These are phyloP conservation scores for Macropus fuliginosus DNA, from an alignment of 2,797 vertebrate species.

Conservation along the genomic window DNA sequence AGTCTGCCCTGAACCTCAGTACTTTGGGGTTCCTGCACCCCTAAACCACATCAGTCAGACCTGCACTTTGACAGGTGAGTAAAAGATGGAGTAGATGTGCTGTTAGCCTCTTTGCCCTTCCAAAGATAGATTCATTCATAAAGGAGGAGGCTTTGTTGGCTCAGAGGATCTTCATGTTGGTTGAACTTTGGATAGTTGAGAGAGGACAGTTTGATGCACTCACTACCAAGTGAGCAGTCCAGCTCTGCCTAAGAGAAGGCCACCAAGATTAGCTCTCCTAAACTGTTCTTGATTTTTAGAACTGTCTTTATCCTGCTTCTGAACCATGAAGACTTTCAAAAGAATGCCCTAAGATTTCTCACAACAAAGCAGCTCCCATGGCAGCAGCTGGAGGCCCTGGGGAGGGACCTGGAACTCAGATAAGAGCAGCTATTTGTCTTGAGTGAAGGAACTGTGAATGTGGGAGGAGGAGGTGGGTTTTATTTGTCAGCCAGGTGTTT, in stretches of 20 bases:
- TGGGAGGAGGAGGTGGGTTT: not conserved
- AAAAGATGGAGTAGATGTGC: not conserved
- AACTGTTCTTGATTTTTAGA: not conserved
- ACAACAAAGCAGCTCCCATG: not conserved
- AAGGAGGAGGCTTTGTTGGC: not conserved
- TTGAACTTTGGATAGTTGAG: not conserved
- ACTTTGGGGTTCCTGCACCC: no score
- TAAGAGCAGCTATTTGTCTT: not conserved
- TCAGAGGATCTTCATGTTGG: not conserved
- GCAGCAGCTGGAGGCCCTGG: not conserved
- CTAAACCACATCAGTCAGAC: not conserved
- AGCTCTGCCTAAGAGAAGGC: not conserved
- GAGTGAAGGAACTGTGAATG: not conserved
- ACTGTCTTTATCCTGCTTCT: not conserved
- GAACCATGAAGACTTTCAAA: not conserved
- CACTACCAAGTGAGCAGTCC: not conserved
- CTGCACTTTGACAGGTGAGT: not conserved
- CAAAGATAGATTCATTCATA: not conserved
- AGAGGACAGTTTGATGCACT: not conserved
- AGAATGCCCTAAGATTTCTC: not conserved
- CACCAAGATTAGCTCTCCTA: not conserved
- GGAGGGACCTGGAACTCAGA: not conserved
- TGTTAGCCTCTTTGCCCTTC: not conserved
- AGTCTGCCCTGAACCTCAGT: no score
- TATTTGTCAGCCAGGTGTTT: slow-evolving; percentile 10